phyloP scores from a whole-genome alignment of 2,113 vertebrate species.

The Pipra filicauda region DNA sequence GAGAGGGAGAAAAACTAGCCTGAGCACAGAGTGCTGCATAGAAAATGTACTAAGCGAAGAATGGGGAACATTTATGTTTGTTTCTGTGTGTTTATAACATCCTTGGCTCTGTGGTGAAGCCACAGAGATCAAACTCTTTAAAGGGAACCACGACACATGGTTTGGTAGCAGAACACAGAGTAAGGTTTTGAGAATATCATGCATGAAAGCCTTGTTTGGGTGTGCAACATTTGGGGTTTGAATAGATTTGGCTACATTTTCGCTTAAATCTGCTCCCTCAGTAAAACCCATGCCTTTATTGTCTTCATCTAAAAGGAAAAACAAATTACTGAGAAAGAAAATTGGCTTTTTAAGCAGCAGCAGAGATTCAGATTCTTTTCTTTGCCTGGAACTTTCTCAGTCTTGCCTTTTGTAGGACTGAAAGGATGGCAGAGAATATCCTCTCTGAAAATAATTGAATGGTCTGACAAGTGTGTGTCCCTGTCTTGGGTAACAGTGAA shows the following conservation, averaged over 20 bases:
- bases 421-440: neutral
- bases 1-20: neutral
- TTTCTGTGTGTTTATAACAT: neutral
- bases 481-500: neutral
- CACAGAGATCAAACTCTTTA: neutral
- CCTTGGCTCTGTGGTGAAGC: neutral
- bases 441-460: neutral
- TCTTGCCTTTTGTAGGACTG: neutral
- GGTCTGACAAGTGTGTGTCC: neutral
- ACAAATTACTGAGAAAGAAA: neutral
- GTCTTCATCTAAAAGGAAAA: neutral
- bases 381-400: neutral
- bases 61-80: neutral
- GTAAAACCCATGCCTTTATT: neutral
- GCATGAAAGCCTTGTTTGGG: neutral
- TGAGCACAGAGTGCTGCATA: rapidly evolving
- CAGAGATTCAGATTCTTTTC: neutral
- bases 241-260: neutral
- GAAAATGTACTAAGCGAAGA: neutral
- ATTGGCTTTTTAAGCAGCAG: neutral
- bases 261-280: neutral
- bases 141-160: neutral
- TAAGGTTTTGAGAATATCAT: neutral
- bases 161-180: neutral
- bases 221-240: neutral